These are phyloP conservation scores for Alviniconcha strummeri DNA, from an alignment of 2,888 invertebrate genomes.

Conservation along the genomic window DNA sequence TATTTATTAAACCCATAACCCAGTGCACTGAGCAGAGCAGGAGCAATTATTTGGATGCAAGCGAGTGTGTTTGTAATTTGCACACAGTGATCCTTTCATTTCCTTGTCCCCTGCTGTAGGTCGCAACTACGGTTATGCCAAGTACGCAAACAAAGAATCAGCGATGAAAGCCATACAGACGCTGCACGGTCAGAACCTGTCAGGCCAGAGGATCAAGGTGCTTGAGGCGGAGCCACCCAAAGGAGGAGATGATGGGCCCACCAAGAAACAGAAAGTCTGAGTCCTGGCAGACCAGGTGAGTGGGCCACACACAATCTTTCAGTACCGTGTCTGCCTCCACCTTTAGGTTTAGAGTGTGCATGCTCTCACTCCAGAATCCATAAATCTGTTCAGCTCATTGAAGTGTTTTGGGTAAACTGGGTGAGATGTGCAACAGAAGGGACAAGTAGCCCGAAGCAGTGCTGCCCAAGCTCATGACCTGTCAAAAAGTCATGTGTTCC, in stretches of 20 bases:
- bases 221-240: constrained; percentile 86
- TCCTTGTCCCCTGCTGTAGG: constrained; percentile 48
- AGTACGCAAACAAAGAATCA: constrained; percentile 84
- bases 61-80: too few relatives aligned
- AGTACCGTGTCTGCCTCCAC: neutral
- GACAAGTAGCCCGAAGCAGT: neutral
- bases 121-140: constrained; percentile 94
- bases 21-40: too few relatives aligned
- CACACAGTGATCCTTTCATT: neutral
- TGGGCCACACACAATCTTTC: neutral
- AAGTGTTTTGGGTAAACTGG: neutral
- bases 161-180: constrained; percentile 85
- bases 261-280: constrained; percentile 46
- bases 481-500: too few relatives aligned
- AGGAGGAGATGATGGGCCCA: constrained; percentile 47
- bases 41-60: too few relatives aligned
- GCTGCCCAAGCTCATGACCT: too few relatives aligned
- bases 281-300: neutral
- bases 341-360: neutral
- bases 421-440: neutral
- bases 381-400: neutral
- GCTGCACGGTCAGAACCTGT: constrained; percentile 90
- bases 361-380: too few relatives aligned
- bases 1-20: too few relatives aligned
- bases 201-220: constrained; percentile 90